phyloP scores from a whole-genome alignment of 2,113 vertebrate genomes.

The Gallinago jamesoni region DNA sequence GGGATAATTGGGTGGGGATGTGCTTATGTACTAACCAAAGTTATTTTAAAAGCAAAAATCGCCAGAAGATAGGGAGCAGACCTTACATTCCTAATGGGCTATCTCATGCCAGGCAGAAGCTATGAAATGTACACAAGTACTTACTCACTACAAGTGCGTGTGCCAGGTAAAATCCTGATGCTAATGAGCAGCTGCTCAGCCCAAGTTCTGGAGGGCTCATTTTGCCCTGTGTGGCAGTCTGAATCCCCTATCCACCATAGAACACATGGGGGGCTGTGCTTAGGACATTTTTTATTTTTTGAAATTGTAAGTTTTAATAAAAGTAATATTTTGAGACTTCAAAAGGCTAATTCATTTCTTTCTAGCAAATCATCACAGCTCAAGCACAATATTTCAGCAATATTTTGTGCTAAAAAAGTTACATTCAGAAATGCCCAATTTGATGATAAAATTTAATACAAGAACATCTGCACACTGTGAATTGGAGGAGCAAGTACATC shows the following conservation, averaged over 20 bases:
- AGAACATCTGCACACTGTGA: neutral
- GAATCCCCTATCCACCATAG: neutral
- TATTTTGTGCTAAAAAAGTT: neutral
- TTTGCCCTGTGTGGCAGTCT: neutral
- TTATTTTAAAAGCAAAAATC: conserved; percentile 49
- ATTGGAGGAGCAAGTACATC: neutral
- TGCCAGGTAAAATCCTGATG: conserved; percentile 33
- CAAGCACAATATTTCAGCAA: neutral
- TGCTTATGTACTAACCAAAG: neutral
- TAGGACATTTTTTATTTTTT: neutral
- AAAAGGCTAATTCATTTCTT: neutral
- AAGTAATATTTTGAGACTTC: neutral
- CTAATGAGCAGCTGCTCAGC: conserved; percentile 42
- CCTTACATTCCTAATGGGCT: neutral
- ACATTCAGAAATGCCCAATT: neutral
- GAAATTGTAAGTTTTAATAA: neutral
- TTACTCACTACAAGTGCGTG: neutral
- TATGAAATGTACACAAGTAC: neutral
- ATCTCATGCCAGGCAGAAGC: conserved; percentile 31
- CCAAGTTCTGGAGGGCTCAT: neutral
- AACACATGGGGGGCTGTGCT: neutral
- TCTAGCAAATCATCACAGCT: neutral
- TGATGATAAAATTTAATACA: neutral
- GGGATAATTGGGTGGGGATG: neutral
- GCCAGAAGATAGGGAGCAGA: neutral